Percentiles rank a stretch among this genome's conserved stretches.
Evolutionary conservation across 2,888 invertebrate species (phyloP).

Genomic region (Yponomeuta sedellus): DNA sequence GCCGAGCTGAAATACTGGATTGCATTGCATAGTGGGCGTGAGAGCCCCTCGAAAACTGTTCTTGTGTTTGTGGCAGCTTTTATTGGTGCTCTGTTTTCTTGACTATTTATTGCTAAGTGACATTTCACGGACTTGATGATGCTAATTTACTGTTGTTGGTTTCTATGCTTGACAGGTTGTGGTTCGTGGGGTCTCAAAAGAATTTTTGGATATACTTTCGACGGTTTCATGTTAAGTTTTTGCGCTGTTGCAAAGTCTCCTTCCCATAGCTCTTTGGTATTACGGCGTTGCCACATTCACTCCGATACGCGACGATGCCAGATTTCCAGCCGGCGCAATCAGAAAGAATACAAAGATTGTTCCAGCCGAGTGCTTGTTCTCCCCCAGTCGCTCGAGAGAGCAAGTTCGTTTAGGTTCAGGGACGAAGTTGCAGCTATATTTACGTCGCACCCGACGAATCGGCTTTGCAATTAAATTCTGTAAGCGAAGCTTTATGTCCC

Average conservation of each 20-base stretch:
- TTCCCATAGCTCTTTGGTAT: not conserved
- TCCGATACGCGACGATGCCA: not conserved
- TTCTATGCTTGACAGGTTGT: not conserved
- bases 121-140: not conserved
- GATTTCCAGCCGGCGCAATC: not conserved
- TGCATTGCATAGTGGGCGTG: not conserved
- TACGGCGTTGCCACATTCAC: not conserved
- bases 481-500: slow-evolving; percentile 66
- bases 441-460: slow-evolving; percentile 57
- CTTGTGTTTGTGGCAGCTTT: not conserved
- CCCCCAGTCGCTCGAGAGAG: slow-evolving; percentile 31
- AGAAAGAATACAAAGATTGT: slow-evolving; percentile 11
- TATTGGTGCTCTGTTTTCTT: not conserved
- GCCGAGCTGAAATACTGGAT: slow-evolving; percentile 25
- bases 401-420: slow-evolving; percentile 73
- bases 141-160: not conserved
- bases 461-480: slow-evolving; percentile 72
- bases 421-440: slow-evolving; percentile 67
- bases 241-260: not conserved
- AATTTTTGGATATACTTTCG: not conserved
- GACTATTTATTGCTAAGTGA: not conserved
- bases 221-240: not conserved
- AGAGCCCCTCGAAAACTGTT: not conserved
- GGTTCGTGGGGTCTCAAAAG: not conserved
- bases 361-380: slow-evolving; percentile 7